Conservation (phyloP, 2,113 vertebrate genomes). For the Phyllopteryx taeniolatus region DNA sequence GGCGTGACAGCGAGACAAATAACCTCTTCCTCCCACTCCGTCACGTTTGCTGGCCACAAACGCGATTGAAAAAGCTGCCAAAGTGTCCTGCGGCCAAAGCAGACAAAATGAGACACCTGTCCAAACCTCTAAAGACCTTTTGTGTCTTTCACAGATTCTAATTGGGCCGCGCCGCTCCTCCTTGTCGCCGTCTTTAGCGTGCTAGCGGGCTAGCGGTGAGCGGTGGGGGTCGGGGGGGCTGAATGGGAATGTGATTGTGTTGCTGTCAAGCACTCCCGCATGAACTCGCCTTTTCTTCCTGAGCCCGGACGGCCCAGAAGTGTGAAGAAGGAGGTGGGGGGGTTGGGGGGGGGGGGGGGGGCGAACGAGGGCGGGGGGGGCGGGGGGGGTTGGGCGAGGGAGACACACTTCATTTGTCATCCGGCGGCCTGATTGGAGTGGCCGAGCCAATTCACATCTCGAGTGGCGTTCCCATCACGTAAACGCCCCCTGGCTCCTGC, state of each 20-base stretch:
- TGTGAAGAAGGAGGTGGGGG: slow-evolving; percentile 80
- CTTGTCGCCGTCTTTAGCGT: slow-evolving; percentile 61
- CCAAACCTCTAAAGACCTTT: slow-evolving; percentile 91
- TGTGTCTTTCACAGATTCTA: slow-evolving; percentile 99
- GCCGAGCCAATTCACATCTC: slow-evolving; percentile 99
- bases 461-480: slow-evolving; percentile 99
- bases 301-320: slow-evolving; percentile 84
- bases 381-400: slow-evolving; percentile 80
- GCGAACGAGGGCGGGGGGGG: slow-evolving; percentile 44
- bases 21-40: slow-evolving; percentile 45
- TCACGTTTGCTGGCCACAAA: slow-evolving; percentile 40
- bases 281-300: slow-evolving; percentile 82
- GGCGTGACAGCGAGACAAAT: slow-evolving; percentile 60
- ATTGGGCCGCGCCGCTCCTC: slow-evolving; percentile 85
- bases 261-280: slow-evolving; percentile 99
- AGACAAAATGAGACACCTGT: slow-evolving; percentile 82
- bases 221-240: slow-evolving; percentile 86
- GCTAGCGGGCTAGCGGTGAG: slow-evolving; percentile 77
- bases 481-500: slow-evolving; percentile 73
- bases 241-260: slow-evolving; percentile 99
- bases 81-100: slow-evolving; percentile 57
- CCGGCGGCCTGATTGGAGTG: slow-evolving; percentile 99
- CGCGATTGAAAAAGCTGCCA: slow-evolving; percentile 26
- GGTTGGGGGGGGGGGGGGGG: slow-evolving; percentile 74
- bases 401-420: slow-evolving; percentile 99